These are phyloP conservation scores for Thaleichthys pacificus DNA, from an alignment of 2,797 vertebrate species.

Conservation along the genomic window DNA sequence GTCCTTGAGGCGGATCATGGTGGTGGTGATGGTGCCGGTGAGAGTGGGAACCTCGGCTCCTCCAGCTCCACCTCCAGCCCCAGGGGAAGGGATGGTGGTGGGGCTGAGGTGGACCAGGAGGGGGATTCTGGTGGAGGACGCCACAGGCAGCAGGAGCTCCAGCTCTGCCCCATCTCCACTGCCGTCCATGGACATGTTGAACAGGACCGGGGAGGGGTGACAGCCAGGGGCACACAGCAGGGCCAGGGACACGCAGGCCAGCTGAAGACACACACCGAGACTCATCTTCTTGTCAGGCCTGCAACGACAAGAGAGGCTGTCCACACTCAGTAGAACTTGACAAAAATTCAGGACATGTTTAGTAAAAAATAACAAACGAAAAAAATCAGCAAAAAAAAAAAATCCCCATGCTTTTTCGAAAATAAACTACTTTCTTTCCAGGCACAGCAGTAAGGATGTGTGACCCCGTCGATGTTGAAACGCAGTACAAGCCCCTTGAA, in stretches of 20 bases:
- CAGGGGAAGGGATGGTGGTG: not conserved
- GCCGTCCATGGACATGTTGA: conserved; percentile 72
- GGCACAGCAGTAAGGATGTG: no score
- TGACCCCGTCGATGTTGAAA: no score
- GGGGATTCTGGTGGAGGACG: conserved; percentile 33
- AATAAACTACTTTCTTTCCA: no score
- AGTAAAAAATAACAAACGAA: no score
- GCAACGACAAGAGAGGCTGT: conserved; percentile 25
- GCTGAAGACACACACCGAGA: conserved; percentile 37
- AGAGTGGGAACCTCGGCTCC: conserved; percentile 35
- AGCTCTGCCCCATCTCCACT: conserved; percentile 82
- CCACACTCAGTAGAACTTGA: conserved; percentile 8
- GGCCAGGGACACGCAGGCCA: conserved; percentile 61
- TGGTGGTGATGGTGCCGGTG: conserved; percentile 74
- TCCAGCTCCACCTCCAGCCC: not conserved
- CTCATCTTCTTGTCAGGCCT: conserved; percentile 67
- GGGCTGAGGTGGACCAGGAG: not conserved
- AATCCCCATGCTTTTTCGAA: no score
- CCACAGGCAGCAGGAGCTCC: conserved; percentile 73
- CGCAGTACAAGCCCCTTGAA: no score
- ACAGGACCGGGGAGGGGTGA: conserved; percentile 61
- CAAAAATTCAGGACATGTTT: not conserved
- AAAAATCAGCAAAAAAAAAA: not conserved
- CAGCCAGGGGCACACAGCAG: conserved; percentile 58
- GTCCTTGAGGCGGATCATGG: conserved; percentile 80